These are phyloP conservation scores for Drosophila nikananu DNA, from an alignment of 1,140 invertebrate genomes.

Conservation along the genomic window DNA sequence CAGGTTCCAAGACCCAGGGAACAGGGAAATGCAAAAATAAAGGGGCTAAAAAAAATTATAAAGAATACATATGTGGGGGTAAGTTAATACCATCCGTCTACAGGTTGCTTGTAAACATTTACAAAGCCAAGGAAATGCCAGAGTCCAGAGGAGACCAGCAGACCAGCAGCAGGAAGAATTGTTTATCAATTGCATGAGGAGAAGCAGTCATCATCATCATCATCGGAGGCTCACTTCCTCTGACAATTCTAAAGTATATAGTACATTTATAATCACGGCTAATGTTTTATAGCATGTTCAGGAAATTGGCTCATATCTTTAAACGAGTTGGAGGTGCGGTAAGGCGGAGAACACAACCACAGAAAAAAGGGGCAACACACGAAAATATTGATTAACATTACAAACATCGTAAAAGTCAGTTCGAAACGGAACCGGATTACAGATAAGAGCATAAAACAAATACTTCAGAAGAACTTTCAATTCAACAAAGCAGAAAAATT, in stretches of 20 bases:
- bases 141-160: slow-evolving; percentile 2
- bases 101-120: slow-evolving; percentile 35
- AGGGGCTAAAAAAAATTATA: not conserved
- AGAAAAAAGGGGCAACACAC: slow-evolving; percentile 34
- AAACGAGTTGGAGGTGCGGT: slow-evolving; percentile 27
- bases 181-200: slow-evolving; percentile 24
- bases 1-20: slow-evolving; percentile 66
- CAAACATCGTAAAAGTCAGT: slow-evolving; percentile 42
- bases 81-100: slow-evolving; percentile 40
- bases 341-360: slow-evolving; percentile 25
- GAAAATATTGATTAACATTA: slow-evolving; percentile 74
- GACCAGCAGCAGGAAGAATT: slow-evolving; percentile 28
- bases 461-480: not conserved
- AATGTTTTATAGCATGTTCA: slow-evolving; percentile 46
- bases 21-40: slow-evolving; percentile 50
- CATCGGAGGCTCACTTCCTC: slow-evolving; percentile 24
- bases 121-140: slow-evolving; percentile 37
- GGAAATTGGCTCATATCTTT: slow-evolving; percentile 62
- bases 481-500: not conserved
- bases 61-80: slow-evolving; percentile 21
- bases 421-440: slow-evolving; percentile 40
- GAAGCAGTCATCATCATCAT: slow-evolving; percentile 25
- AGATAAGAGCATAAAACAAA: slow-evolving; percentile 28
- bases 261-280: slow-evolving; percentile 14
- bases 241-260: slow-evolving; percentile 22